Evolutionary conservation across 2,888 invertebrate genomes (phyloP).

Genomic region (Pyrgus malvae): DNA sequence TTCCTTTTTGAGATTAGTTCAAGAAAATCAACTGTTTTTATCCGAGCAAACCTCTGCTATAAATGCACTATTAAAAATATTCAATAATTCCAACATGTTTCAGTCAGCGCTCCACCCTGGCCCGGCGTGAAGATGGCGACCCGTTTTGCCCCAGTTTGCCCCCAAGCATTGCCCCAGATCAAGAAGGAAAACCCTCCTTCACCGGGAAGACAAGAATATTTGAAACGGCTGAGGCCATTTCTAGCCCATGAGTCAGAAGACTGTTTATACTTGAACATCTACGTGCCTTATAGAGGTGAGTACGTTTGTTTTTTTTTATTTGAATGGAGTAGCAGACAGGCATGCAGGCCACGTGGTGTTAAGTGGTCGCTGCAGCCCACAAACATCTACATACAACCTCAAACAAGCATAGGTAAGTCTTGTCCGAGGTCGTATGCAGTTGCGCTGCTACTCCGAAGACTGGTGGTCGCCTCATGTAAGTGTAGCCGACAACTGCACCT

Average conservation of each 20-base stretch:
- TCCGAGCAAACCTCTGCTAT: neutral
- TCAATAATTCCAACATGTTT: constrained; percentile 36
- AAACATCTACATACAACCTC: too few relatives aligned
- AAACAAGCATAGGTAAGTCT: too few relatives aligned
- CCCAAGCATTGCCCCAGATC: constrained; percentile 88
- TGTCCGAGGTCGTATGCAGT: too few relatives aligned
- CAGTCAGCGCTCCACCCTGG: constrained; percentile 91
- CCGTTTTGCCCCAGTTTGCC: constrained; percentile 91
- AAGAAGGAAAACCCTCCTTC: constrained; percentile 83
- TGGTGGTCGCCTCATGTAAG: too few relatives aligned
- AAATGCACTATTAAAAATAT: neutral
- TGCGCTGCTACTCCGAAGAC: too few relatives aligned
- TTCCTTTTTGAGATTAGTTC: neutral
- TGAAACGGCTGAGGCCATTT: constrained; percentile 87
- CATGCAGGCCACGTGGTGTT: too few relatives aligned
- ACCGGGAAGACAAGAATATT: constrained; percentile 85
- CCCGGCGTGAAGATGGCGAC: constrained; percentile 85
- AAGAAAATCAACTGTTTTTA: neutral
- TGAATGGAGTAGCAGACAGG: too few relatives aligned
- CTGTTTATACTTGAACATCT: constrained; percentile 95
- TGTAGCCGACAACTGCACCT: too few relatives aligned
- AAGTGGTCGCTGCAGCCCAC: too few relatives aligned
- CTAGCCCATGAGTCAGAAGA: constrained; percentile 89
- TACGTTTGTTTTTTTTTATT: neutral
- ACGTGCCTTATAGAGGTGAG: constrained; percentile 93